These are phyloP conservation scores for Phytoseiulus persimilis DNA, from an alignment of 2,888 invertebrate genomes.

Conservation along the genomic window DNA sequence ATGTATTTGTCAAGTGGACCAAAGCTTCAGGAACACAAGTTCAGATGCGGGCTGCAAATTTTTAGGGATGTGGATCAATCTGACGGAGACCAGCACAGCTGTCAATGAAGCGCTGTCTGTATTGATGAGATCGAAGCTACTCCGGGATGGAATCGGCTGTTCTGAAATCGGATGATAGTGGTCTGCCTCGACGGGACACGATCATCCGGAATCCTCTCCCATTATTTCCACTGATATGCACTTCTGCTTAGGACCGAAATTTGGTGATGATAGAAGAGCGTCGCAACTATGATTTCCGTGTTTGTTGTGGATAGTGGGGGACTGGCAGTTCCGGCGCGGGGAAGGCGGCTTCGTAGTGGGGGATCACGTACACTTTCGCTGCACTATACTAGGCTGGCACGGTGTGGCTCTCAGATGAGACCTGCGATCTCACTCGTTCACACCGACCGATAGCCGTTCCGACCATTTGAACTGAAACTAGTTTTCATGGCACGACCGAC, in stretches of 20 bases:
- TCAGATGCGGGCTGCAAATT: no score
- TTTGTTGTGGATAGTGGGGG: neutral
- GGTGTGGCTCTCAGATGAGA: neutral
- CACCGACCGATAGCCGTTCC: neutral
- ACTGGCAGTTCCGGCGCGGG: neutral
- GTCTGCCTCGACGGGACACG: no score
- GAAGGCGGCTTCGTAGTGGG: neutral
- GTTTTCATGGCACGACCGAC: neutral
- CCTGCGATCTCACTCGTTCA: neutral
- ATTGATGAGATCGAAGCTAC: no score
- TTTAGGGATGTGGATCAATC: no score
- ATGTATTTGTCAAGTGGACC: neutral
- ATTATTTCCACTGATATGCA: no score
- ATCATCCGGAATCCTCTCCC: no score
- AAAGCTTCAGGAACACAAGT: neutral
- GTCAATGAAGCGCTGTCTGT: no score
- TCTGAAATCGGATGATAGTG: no score
- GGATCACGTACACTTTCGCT: neutral
- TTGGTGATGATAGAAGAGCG: neutral
- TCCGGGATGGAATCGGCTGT: no score
- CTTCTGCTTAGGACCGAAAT: no score
- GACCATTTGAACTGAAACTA: neutral
- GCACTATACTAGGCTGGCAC: neutral
- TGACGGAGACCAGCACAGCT: no score
- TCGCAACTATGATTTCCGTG: neutral